These are phyloP conservation scores for Mimachlamys varia DNA, from an alignment of 2,888 invertebrate species.

Conservation along the genomic window DNA sequence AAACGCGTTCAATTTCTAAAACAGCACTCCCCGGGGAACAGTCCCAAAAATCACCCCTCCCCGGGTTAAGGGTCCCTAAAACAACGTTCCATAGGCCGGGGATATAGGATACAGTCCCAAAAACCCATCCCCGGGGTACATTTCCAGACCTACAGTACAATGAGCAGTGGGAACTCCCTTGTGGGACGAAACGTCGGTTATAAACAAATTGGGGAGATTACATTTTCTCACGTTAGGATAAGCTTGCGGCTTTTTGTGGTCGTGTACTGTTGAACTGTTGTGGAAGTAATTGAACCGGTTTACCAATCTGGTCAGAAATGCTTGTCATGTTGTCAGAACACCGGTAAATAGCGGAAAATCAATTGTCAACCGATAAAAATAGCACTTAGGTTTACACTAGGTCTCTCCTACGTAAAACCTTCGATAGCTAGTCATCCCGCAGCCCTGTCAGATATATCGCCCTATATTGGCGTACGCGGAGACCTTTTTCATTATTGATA, in stretches of 20 bases:
- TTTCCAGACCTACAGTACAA: too few species aligned
- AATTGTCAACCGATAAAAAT: slow-evolving; percentile 30
- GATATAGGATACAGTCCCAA: too few species aligned
- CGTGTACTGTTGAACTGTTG: neutral
- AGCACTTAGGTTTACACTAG: neutral
- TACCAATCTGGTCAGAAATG: slow-evolving; percentile 25
- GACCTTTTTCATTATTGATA: neutral
- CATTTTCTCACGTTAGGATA: neutral
- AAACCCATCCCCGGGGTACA: too few species aligned
- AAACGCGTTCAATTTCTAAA: too few species aligned
- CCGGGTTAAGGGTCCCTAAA: too few species aligned
- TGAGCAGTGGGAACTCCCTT: neutral
- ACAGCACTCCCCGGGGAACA: neutral
- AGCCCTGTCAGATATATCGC: neutral
- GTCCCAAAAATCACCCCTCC: too few species aligned
- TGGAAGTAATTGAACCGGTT: neutral
- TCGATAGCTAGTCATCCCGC: neutral
- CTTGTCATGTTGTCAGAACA: slow-evolving; percentile 18
- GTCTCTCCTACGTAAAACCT: neutral
- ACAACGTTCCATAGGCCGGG: too few species aligned
- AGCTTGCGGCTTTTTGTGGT: slow-evolving; percentile 4
- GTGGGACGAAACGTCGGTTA: neutral
- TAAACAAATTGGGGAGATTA: neutral
- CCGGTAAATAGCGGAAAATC: slow-evolving; percentile 31
- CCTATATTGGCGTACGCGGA: neutral